Evolutionary conservation across 2,113 vertebrate species (phyloP), one percentile per base, ranked within the genome.

Genomic region (Tragelaphus buxtoni): DNA sequence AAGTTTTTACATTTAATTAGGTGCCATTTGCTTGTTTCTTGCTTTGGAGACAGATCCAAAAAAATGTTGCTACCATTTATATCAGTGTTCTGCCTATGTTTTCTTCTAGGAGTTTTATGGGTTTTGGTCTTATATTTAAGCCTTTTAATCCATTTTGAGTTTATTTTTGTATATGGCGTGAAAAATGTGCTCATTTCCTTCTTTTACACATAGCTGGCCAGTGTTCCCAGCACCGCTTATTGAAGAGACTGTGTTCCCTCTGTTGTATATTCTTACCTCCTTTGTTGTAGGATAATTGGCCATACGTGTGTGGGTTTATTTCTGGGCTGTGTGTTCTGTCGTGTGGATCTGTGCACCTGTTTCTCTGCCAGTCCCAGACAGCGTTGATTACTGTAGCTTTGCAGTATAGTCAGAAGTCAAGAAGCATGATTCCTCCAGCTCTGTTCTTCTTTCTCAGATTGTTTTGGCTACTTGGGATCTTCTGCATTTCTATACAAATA

Each of bases 201-300:
- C 65, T 69, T 11, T 39, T 3, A 39, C n/a, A 3, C 0, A 8
- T 18, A 20, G 63, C 63, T 11, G 18, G 39, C 65, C 17, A 11
- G n/a, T 11, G 22, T 22, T 69, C 65, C 65, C 9, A 11, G 18
- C n/a, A 69, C 18, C 65, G 2, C 4, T 10, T 3, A 1, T 0
- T 3, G n/a, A 22, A 39, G 61, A 65, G 18, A 6, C 65, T 22
- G n/a, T 11, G 9, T 39, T 22, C 6, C n/a, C 65, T 39, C 65
- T 3, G 9, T 1, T 11, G n/a, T 3, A 18, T 22, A 0, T 22
- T 22, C 65, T 11, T 22, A 18, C 65, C 65, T 22, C 18, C n/a
- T 39, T 17, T 10, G 65, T 0, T 35, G 65, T 0, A 11, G 65
- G 20, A 20, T 11, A 3, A 0, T 5, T 39, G n/a, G 18, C 65